Evolutionary conservation across 2,888 invertebrate genomes (phyloP), one percentile per base, ranked within the genome.

Genomic region (Nematopogon swammerdamellus): DNA sequence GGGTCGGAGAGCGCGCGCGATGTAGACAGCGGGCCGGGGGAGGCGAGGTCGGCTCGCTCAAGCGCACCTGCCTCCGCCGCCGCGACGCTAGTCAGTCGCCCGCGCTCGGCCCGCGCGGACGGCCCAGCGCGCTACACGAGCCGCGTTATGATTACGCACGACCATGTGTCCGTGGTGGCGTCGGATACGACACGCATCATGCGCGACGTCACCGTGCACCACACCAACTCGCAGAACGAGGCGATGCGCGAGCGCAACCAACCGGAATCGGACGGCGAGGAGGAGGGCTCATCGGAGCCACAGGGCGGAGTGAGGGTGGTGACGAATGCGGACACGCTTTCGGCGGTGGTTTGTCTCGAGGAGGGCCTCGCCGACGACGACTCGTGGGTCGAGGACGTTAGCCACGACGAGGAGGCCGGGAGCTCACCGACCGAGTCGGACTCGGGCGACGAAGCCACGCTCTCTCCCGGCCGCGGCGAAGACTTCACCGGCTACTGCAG

Each of bases 321-420:
- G 64, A 86, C 87, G 60, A 86, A 86, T 62, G 82, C 82, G 63
- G 84, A 86, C 66, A 87, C 87, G 60, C 79, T 87, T 65, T 87
- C 87, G 56, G 86, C 87, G 48, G 85, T 86, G 49, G 85, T 88
- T 54, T 87, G 87, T 60, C 83, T 92, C 55, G 92, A 92, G 70
- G 92, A 93, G 73, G 92, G 92, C 55, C 76, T 92, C 51, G 92
- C 93, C 48, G 93, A 93, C 64, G 92, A 93, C 70, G 93, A 94
- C 67, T 92, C 92, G 53, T 93, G 93, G 93, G 92, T 93, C 55
- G 93, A 93, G 70, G 92, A 93, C 67, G 82, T 91, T 54, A 91
- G 91, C 60, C 87, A 89, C 66, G 89, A 89, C 61, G 89, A 89
- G 56, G 89, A 89, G 58, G 80, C 77, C 46, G 82, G 75, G 54